Conservation (phyloP, 2,888 invertebrate genomes). For the Rhagonycha lutea region DNA sequence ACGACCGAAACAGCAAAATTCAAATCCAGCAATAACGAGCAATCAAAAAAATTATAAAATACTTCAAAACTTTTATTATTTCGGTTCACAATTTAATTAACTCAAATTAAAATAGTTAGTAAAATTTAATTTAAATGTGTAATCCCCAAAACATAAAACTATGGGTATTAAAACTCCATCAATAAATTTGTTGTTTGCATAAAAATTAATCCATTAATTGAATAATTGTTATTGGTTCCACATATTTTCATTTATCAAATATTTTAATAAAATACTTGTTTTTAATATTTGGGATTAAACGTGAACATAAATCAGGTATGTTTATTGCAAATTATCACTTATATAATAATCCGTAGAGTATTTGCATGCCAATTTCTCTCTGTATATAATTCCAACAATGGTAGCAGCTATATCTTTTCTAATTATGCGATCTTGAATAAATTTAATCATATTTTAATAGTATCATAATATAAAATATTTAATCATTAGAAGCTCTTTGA, state of each 20-base stretch:
- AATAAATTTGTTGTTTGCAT: not conserved
- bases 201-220: not conserved
- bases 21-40: not conserved
- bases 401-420: constrained; percentile 4
- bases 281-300: not conserved
- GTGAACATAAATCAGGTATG: not conserved
- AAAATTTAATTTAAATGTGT: not conserved
- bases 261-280: not conserved
- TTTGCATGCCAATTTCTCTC: not conserved
- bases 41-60: not conserved
- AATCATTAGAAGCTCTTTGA: too few species aligned
- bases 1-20: not conserved
- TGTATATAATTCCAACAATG: constrained; percentile 1
- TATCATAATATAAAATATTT: too few species aligned
- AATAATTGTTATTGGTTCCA: not conserved
- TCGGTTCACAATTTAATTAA: not conserved
- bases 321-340: not conserved
- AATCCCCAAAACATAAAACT: not conserved
- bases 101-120: not conserved
- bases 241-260: not conserved
- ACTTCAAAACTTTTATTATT: not conserved
- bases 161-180: not conserved
- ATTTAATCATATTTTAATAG: constrained; percentile 4
- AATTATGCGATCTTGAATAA: constrained; percentile 11
- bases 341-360: not conserved